phyloP scores from a whole-genome alignment of 2,797 vertebrate species.

The Dendrocincla fuliginosa region DNA sequence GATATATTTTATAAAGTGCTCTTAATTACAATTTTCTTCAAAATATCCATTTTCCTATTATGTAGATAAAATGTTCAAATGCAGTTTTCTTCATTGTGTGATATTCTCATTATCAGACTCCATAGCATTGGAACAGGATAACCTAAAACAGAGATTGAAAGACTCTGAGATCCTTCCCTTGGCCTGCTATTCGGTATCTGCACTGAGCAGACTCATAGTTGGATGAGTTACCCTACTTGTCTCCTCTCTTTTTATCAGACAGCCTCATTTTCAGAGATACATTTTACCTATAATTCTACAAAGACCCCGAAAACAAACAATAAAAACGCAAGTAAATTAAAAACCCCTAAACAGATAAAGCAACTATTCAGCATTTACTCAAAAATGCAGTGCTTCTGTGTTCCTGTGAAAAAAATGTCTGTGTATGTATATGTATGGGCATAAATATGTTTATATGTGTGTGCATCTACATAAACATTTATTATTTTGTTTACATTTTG shows the following conservation, averaged over 20 bases:
- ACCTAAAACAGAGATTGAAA: neutral
- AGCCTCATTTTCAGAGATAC: neutral
- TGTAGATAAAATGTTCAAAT: constrained; percentile 37
- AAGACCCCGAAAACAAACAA: neutral
- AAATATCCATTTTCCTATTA: constrained; percentile 36
- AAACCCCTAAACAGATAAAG: neutral
- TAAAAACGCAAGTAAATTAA: no score
- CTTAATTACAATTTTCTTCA: constrained; percentile 29
- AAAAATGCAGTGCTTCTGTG: neutral
- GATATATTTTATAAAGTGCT: neutral
- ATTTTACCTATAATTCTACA: neutral
- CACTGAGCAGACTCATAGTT: neutral
- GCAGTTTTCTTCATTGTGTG: neutral
- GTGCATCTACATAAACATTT: neutral
- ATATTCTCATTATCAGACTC: neutral
- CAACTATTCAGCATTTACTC: neutral
- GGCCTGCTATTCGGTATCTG: neutral
- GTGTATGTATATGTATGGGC: accelerated
- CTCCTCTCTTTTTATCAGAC: neutral
- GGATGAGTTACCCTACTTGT: neutral
- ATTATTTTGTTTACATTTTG: neutral
- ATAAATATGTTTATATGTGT: neutral
- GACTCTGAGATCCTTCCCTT: neutral
- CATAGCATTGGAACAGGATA: neutral
- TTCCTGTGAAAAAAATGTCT: neutral